These are phyloP conservation scores for Apotomis betuletana DNA, from an alignment of 2,888 invertebrate species.

Conservation along the genomic window DNA sequence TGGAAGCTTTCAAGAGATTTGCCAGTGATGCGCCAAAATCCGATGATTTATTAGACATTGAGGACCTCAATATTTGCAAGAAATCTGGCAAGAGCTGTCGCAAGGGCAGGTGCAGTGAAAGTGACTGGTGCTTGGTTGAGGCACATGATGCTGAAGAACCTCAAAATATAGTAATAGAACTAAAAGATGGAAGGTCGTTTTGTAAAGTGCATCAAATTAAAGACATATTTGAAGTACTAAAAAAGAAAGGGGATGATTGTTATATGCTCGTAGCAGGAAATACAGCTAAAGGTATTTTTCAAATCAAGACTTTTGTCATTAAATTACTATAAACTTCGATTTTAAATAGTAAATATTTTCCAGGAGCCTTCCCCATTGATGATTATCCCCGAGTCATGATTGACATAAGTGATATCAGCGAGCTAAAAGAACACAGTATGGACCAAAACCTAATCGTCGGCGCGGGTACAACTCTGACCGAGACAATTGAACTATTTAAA, in stretches of 20 bases:
- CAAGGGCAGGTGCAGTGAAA: slow-evolving; percentile 48
- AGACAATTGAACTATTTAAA: slow-evolving; percentile 79
- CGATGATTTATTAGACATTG: slow-evolving; percentile 60
- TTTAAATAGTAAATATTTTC: no score
- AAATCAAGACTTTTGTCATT: neutral
- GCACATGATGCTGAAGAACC: slow-evolving; percentile 50
- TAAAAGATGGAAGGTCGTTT: slow-evolving; percentile 76
- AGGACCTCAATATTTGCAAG: slow-evolving; percentile 61
- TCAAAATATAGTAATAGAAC: slow-evolving; percentile 53
- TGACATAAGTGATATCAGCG: slow-evolving; percentile 84
- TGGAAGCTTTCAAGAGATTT: slow-evolving; percentile 85
- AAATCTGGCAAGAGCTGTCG: slow-evolving; percentile 53
- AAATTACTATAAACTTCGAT: neutral
- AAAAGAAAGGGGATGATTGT: slow-evolving; percentile 64
- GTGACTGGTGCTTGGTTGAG: slow-evolving; percentile 63
- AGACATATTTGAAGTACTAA: slow-evolving; percentile 77
- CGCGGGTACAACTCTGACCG: slow-evolving; percentile 83
- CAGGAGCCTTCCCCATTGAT: slow-evolving; percentile 73
- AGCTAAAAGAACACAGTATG: slow-evolving; percentile 75
- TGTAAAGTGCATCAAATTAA: slow-evolving; percentile 76
- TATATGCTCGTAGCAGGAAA: slow-evolving; percentile 88
- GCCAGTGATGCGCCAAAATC: slow-evolving; percentile 73
- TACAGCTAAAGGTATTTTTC: slow-evolving; percentile 85
- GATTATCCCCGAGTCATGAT: slow-evolving; percentile 82
- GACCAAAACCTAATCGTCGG: slow-evolving; percentile 82